A percentile compares a stretch with the other conserved stretches of the same genome.
These are phyloP conservation scores for Paraplagusia blochii DNA, from an alignment of 2,113 vertebrate species.

Conservation along the genomic window DNA sequence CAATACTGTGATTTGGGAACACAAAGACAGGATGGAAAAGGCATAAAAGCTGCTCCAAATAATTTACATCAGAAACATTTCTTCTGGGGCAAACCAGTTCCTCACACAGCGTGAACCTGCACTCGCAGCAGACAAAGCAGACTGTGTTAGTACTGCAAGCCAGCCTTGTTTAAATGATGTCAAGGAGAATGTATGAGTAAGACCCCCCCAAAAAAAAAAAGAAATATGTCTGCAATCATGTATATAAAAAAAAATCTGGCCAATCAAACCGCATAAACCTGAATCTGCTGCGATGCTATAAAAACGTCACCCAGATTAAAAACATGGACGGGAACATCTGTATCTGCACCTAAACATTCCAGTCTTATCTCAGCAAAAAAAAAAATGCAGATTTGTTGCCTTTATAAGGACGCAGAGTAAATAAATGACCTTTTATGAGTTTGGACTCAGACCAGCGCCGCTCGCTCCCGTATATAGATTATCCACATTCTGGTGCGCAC, in stretches of 20 bases:
- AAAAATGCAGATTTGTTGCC: slow-evolving; percentile 32
- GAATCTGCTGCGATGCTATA: neutral
- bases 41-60: slow-evolving; percentile 58
- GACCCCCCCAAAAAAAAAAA: slow-evolving; percentile 43
- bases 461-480: slow-evolving; percentile 46
- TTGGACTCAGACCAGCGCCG: slow-evolving; percentile 50
- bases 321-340: no score
- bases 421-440: slow-evolving; percentile 57
- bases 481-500: slow-evolving; percentile 46
- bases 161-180: slow-evolving; percentile 62
- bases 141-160: slow-evolving; percentile 47
- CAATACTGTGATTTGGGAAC: slow-evolving; percentile 71
- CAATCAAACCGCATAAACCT: no score
- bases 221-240: slow-evolving; percentile 42
- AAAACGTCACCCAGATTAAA: neutral
- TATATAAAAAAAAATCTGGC: slow-evolving; percentile 38
- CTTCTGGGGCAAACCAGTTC: slow-evolving; percentile 59
- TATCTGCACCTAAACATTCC: no score
- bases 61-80: slow-evolving; percentile 69
- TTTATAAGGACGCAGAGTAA: slow-evolving; percentile 34
- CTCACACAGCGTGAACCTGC: slow-evolving; percentile 51
- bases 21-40: slow-evolving; percentile 50
- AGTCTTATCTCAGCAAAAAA: neutral
- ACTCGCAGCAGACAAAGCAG: slow-evolving; percentile 43
- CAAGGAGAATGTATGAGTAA: slow-evolving; percentile 41